phyloP scores from a whole-genome alignment of 2,797 vertebrate genomes.

The Mastacembelus armatus region DNA sequence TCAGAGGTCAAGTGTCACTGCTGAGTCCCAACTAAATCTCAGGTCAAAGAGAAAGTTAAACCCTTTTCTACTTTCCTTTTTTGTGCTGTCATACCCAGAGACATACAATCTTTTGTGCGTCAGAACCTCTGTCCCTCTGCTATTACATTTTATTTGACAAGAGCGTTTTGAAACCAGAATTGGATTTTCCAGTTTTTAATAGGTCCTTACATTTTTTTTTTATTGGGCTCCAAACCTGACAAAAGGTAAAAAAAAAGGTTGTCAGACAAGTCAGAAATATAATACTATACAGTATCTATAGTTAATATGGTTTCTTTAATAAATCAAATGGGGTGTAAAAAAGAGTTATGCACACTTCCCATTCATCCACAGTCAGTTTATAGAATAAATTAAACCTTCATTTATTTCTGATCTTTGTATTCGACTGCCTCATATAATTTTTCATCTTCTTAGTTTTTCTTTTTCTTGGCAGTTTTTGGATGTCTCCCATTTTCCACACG shows the following conservation, averaged over 20 bases:
- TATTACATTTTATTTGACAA: slow-evolving; percentile 19
- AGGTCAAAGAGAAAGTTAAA: slow-evolving; percentile 77
- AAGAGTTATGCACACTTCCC: neutral
- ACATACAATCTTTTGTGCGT: slow-evolving; percentile 39
- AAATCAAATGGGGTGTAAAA: too few relatives aligned
- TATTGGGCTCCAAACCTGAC: slow-evolving; percentile 29
- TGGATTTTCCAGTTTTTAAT: slow-evolving; percentile 10
- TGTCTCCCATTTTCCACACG: neutral
- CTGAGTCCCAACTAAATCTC: slow-evolving; percentile 76
- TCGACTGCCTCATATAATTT: neutral
- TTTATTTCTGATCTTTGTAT: neutral
- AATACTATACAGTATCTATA: neutral
- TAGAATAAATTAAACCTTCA: neutral
- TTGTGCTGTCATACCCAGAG: slow-evolving; percentile 39
- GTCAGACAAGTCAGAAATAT: neutral
- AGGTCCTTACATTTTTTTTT: slow-evolving; percentile 5
- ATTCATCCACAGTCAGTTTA: neutral
- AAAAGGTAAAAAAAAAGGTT: too few relatives aligned
- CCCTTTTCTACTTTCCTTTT: slow-evolving; percentile 59
- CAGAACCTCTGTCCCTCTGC: slow-evolving; percentile 34
- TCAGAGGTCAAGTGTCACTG: slow-evolving; percentile 58
- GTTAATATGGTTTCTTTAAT: too few relatives aligned
- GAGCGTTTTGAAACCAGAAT: slow-evolving; percentile 26
- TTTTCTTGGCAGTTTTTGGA: neutral
- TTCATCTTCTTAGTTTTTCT: neutral